These are phyloP conservation scores for Epiblema foenella DNA, from an alignment of 2,888 invertebrate genomes.

Conservation along the genomic window DNA sequence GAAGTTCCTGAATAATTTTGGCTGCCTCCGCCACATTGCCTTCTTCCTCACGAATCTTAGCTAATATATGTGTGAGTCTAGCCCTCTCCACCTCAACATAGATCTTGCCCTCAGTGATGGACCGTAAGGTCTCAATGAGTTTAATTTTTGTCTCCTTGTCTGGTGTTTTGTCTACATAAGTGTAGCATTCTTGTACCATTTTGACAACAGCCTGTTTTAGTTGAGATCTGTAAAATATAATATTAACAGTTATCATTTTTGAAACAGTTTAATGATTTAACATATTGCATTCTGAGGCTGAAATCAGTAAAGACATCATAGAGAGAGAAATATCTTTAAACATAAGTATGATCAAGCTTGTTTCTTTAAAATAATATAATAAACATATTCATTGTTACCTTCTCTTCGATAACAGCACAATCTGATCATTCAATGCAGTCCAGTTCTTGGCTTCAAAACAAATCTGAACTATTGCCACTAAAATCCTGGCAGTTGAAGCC, in stretches of 20 bases:
- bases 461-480: constrained; percentile 96
- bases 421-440: constrained; percentile 96
- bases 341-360: not conserved
- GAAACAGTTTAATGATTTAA: no score
- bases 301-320: no score
- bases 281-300: no score
- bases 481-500: constrained; percentile 95
- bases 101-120: constrained; percentile 99
- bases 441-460: constrained; percentile 96
- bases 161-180: constrained; percentile 96
- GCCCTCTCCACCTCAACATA: constrained; percentile 99
- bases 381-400: constrained; percentile 76
- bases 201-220: constrained; percentile 98
- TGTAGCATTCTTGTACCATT: constrained; percentile 98
- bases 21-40: constrained; percentile 95
- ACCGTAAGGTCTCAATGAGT: constrained; percentile 96
- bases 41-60: constrained; percentile 93
- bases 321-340: no score
- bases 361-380: no score
- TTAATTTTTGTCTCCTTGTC: constrained; percentile 96
- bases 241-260: not conserved
- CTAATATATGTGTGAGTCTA: constrained; percentile 95
- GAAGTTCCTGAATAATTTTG: constrained; percentile 97
- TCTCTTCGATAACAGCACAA: constrained; percentile 95
- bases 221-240: constrained; percentile 87